These are phyloP conservation scores for Ectropis crepuscularia DNA, from an alignment of 2,888 invertebrate species.

Conservation along the genomic window DNA sequence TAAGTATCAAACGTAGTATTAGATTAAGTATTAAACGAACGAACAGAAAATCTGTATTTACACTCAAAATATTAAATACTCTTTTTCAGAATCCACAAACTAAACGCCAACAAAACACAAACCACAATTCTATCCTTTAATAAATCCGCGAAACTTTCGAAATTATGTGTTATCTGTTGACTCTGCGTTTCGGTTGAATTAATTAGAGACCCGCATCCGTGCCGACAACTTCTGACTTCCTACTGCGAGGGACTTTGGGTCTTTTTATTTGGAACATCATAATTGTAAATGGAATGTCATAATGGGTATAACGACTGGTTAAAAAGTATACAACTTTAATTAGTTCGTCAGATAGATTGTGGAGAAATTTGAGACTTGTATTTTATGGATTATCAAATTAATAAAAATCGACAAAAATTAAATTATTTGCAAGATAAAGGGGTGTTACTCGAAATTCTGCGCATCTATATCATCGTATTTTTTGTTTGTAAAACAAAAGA, in stretches of 20 bases:
- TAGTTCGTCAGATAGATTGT: too few relatives aligned
- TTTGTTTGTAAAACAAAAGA: too few relatives aligned
- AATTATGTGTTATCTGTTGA: slow-evolving; percentile 32
- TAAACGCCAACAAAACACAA: slow-evolving; percentile 26
- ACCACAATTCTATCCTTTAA: slow-evolving; percentile 25
- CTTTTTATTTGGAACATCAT: slow-evolving; percentile 9
- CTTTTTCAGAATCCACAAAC: slow-evolving; percentile 13
- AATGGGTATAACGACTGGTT: background rate
- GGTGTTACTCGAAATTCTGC: too few relatives aligned
- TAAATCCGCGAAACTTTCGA: slow-evolving; percentile 30
- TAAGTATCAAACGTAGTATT: too few relatives aligned
- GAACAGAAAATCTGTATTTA: background rate
- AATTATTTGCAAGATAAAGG: too few relatives aligned
- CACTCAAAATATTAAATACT: slow-evolving; percentile 3
- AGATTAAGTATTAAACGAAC: background rate
- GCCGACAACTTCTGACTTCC: slow-evolving; percentile 13
- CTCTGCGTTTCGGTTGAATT: slow-evolving; percentile 28
- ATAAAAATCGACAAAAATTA: too few relatives aligned
- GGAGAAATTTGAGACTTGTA: too few relatives aligned
- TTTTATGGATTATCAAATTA: too few relatives aligned
- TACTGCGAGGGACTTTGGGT: slow-evolving; percentile 1
- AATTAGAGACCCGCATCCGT: slow-evolving; percentile 31
- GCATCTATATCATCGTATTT: too few relatives aligned
- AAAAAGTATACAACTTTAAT: too few relatives aligned
- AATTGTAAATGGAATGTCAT: background rate